These are phyloP conservation scores for Leptopilina syphax DNA, from an alignment of 2,888 invertebrate species.

Conservation along the genomic window DNA sequence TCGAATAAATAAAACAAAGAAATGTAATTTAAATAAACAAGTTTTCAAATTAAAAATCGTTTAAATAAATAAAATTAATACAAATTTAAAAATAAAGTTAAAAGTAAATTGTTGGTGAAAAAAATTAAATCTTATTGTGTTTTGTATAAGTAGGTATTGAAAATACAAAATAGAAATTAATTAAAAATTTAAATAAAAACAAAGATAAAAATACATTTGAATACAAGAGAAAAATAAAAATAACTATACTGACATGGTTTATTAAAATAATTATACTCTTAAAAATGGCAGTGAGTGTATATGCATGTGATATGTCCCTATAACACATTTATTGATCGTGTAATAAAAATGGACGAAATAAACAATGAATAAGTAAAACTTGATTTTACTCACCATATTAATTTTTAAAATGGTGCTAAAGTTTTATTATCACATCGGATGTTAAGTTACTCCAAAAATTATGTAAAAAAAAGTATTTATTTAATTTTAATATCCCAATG, in stretches of 20 bases:
- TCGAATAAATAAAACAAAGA: neutral
- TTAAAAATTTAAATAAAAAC: neutral
- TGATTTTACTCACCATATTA: conserved; percentile 61
- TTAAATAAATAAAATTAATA: too few species aligned
- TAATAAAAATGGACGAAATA: neutral
- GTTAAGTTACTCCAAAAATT: conserved; percentile 60
- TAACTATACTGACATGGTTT: neutral
- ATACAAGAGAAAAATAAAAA: neutral
- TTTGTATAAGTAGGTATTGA: too few species aligned
- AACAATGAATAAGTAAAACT: conserved; percentile 37
- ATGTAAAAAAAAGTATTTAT: conserved; percentile 61
- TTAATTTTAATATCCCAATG: conserved; percentile 47
- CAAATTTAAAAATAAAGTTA: too few species aligned
- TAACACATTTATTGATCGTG: conserved; percentile 28
- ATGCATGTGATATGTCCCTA: conserved; percentile 14
- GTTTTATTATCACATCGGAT: conserved; percentile 52
- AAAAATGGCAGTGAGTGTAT: neutral
- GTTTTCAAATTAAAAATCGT: neutral
- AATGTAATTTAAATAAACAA: neutral
- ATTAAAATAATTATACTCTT: conserved; percentile 21
- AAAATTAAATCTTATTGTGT: too few species aligned
- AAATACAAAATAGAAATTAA: neutral
- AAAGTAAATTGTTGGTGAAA: too few species aligned
- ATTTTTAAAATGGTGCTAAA: conserved; percentile 56
- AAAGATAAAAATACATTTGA: neutral